These are phyloP conservation scores for Drosophila paranaensis DNA, from an alignment of 2,888 invertebrate species.

Conservation along the genomic window DNA sequence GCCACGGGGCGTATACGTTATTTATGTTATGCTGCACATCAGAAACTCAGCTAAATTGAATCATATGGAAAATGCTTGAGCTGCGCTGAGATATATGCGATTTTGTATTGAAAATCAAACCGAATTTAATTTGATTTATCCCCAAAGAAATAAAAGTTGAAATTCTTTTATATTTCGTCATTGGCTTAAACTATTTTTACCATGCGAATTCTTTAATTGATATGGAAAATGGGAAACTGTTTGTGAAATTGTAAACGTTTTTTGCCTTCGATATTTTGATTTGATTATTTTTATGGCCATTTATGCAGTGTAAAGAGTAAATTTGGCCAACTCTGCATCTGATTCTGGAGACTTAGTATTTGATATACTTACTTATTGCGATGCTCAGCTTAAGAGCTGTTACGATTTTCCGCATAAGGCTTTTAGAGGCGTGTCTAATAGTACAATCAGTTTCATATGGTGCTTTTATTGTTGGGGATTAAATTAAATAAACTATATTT, in stretches of 20 bases:
- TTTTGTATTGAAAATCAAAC: neutral
- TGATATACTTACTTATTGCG: too few relatives aligned
- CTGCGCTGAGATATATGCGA: neutral
- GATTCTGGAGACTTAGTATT: too few relatives aligned
- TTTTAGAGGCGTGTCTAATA: too few relatives aligned
- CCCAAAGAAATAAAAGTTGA: neutral
- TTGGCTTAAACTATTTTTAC: neutral
- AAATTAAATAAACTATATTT: too few relatives aligned
- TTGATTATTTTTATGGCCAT: neutral
- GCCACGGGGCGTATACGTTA: slow-evolving; percentile 48
- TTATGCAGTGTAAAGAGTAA: neutral
- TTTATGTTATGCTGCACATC: slow-evolving; percentile 16
- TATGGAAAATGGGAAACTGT: neutral
- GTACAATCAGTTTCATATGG: too few relatives aligned
- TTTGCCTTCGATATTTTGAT: neutral
- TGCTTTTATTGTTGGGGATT: too few relatives aligned
- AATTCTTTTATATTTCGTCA: neutral
- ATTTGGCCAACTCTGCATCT: neutral
- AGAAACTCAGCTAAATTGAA: slow-evolving; percentile 21
- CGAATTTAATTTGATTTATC: slow-evolving; percentile 4
- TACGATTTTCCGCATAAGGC: too few relatives aligned
- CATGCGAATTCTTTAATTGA: neutral
- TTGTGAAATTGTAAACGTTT: neutral
- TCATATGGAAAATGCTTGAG: slow-evolving; percentile 22
- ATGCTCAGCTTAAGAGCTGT: too few relatives aligned